A percentile compares a stretch with the other conserved stretches of the same genome.
These are phyloP conservation scores for Cyprinodon tularosa DNA, from an alignment of 2,113 vertebrate species.

Conservation along the genomic window DNA sequence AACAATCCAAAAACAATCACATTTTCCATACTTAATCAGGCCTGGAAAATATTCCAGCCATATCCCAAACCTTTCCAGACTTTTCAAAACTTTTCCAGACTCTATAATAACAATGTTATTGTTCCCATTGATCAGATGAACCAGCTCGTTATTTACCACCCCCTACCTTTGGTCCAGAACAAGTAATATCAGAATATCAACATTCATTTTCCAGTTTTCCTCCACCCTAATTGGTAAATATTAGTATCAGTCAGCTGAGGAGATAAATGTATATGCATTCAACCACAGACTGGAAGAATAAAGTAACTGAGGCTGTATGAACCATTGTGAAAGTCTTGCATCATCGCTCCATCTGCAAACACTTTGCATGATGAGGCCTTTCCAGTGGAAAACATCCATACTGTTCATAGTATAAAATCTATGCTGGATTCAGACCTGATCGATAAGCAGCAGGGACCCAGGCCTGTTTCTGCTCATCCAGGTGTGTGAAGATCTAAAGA, in stretches of 20 bases:
- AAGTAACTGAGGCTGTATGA: background rate
- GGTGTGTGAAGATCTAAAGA: background rate
- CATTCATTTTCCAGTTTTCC: background rate
- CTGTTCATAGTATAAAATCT: background rate
- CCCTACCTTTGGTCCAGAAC: no score
- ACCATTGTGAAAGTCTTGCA: background rate
- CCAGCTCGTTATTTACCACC: no score
- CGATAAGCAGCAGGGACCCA: background rate
- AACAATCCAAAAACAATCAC: no score
- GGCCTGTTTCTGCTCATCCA: background rate
- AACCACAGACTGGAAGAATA: background rate
- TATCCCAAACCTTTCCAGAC: background rate
- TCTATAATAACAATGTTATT: background rate
- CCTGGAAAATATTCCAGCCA: background rate
- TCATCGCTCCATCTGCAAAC: background rate
- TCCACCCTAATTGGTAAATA: background rate
- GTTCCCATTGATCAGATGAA: background rate
- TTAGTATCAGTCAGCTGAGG: background rate
- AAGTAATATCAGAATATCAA: background rate
- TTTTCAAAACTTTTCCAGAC: background rate
- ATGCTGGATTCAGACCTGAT: background rate
- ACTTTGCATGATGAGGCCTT: background rate
- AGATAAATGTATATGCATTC: background rate
- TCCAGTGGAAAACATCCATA: background rate
- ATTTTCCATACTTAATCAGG: no score